phyloP scores from a whole-genome alignment of 2,888 invertebrate genomes.

The Erebia epiphron region DNA sequence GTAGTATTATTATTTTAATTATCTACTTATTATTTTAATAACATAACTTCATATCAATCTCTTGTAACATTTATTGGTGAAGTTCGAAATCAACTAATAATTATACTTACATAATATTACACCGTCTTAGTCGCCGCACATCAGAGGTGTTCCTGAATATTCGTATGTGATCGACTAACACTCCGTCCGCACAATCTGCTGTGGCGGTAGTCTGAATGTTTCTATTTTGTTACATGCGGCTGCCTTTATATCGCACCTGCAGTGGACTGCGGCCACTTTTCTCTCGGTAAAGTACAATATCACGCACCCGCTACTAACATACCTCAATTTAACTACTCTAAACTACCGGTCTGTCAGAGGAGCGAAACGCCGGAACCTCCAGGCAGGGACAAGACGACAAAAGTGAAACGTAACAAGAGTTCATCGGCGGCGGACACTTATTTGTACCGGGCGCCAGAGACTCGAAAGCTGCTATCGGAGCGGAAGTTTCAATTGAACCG shows the following conservation, averaged over 20 bases:
- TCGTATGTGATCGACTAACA: slow-evolving; percentile 24
- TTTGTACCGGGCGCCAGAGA: slow-evolving; percentile 65
- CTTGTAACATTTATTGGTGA: slow-evolving; percentile 23
- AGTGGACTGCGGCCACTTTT: slow-evolving; percentile 86
- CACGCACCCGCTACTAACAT: slow-evolving; percentile 84
- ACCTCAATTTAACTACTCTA: slow-evolving; percentile 72
- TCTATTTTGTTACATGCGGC: slow-evolving; percentile 84
- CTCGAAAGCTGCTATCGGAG: slow-evolving; percentile 67
- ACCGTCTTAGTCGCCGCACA: slow-evolving; percentile 27
- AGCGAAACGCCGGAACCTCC: slow-evolving; percentile 66
- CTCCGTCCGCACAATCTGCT: slow-evolving; percentile 20
- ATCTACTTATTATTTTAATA: neutral
- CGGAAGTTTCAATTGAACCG: slow-evolving; percentile 73
- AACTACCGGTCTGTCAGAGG: slow-evolving; percentile 64
- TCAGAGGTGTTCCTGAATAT: slow-evolving; percentile 14
- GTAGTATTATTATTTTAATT: slow-evolving; percentile 1
- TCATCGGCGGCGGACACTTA: slow-evolving; percentile 75
- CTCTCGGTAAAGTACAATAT: slow-evolving; percentile 88
- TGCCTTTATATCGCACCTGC: slow-evolving; percentile 83
- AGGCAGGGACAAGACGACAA: slow-evolving; percentile 60
- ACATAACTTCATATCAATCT: slow-evolving; percentile 14
- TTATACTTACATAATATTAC: neutral
- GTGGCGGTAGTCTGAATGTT: slow-evolving; percentile 63
- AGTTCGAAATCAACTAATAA: slow-evolving; percentile 22
- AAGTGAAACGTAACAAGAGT: slow-evolving; percentile 79